Conservation (phyloP, 2,888 invertebrate genomes). For the Caenorhabditis wallacei region DNA sequence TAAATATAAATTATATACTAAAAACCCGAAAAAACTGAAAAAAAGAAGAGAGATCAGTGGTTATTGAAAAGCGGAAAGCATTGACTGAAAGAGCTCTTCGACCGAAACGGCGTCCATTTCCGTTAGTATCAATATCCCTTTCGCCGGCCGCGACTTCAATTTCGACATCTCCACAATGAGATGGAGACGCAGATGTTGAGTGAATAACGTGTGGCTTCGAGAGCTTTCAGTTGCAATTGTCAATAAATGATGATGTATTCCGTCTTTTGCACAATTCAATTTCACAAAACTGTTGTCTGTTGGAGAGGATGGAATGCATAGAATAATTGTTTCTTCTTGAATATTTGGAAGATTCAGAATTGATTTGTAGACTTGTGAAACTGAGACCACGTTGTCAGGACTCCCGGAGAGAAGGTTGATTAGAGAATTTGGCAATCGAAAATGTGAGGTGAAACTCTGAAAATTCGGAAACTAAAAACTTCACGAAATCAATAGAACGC, state of each 20-base stretch:
- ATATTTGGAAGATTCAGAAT: constrained; percentile 28
- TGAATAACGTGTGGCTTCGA: constrained; percentile 27
- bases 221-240: constrained; percentile 54
- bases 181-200: constrained; percentile 42
- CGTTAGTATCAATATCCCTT: constrained; percentile 40
- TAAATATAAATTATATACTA: background rate
- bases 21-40: background rate
- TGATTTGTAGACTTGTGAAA: constrained; percentile 43
- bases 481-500: background rate
- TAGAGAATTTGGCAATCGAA: constrained; percentile 53
- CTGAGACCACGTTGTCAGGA: constrained; percentile 41
- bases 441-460: constrained; percentile 37
- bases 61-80: constrained; percentile 47
- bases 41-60: background rate
- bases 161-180: constrained; percentile 65
- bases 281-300: constrained; percentile 5
- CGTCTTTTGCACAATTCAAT: constrained; percentile 31
- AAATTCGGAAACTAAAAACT: background rate
- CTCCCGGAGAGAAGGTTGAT: constrained; percentile 61
- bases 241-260: constrained; percentile 23
- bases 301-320: constrained; percentile 2
- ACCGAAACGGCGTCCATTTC: constrained; percentile 47
- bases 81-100: constrained; percentile 49
- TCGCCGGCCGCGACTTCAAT: constrained; percentile 46
- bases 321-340: constrained; percentile 3